A percentile compares a stretch with the other conserved stretches of the same genome.
Conservation (phyloP, 1,140 invertebrate genomes). For the Drosophila asahinai region DNA sequence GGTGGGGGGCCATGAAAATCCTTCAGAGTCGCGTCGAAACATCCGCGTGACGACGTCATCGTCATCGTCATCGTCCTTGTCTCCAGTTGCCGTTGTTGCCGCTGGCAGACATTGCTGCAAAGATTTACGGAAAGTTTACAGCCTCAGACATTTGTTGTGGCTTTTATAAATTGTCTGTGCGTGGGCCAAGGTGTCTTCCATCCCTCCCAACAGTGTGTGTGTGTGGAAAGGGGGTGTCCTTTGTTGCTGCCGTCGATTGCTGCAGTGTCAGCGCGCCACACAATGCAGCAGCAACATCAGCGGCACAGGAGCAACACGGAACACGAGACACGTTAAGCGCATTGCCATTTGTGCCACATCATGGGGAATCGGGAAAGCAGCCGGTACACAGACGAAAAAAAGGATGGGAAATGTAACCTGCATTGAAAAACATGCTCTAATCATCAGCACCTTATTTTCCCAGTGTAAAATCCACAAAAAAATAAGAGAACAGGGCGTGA, state of each 20-base stretch:
- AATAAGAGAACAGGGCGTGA: background rate
- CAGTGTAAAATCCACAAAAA: background rate
- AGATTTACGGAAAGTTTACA: conserved; percentile 80
- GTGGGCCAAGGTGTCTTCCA: conserved; percentile 70
- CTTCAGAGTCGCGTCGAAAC: conserved; percentile 61
- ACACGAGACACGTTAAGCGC: conserved; percentile 74
- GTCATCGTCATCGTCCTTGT: conserved; percentile 31
- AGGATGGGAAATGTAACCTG: too few species aligned
- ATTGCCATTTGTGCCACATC: conserved; percentile 82
- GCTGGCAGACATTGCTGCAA: conserved; percentile 69
- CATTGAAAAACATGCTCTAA: too few species aligned
- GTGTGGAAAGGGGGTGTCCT: conserved; percentile 2
- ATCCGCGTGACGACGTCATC: conserved; percentile 48
- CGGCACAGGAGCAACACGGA: conserved; percentile 42
- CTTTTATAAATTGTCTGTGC: conserved; percentile 80
- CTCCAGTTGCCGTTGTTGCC: conserved; percentile 29
- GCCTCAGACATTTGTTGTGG: conserved; percentile 80
- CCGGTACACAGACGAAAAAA: background rate
- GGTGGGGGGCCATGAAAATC: conserved; percentile 73
- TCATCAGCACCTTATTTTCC: background rate
- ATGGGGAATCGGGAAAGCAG: conserved; percentile 36
- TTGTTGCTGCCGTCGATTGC: conserved; percentile 55
- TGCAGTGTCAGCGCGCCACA: conserved; percentile 55
- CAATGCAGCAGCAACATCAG: conserved; percentile 12
- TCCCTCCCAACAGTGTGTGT: background rate